Evolutionary conservation across 53 echinoderm and acorn worm genomes (phyloP), one percentile per base, ranked within the genome.

Genomic region (Echinometra lucunter): DNA sequence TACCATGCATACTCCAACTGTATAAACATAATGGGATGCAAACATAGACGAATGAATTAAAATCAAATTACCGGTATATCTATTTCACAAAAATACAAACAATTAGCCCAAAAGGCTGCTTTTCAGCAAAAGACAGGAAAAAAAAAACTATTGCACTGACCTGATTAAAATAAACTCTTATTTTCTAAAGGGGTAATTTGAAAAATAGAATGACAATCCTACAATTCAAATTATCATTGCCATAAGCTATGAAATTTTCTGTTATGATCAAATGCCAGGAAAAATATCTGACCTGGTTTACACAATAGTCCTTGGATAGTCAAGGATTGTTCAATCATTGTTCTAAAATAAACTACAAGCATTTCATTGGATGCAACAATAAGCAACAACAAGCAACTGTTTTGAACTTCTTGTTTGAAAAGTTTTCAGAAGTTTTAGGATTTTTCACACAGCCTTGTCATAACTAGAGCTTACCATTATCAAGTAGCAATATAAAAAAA

Each of bases 261-360:
- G 78, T 42, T 21, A 21, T 28, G 28, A 47, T 27, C n/a, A 11
- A 85, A 85, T 85, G 47, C 45, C n/a, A 45, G n/a, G 28, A 49
- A 10, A 44, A 6, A 6, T 85, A 25, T 85, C 81, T 85, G 85
- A 85, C 85, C 85, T 85, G n/a, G 45, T 47, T n/a, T 28, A 6
- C 13, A 49, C 85, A 45, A 85, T 28, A 49, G 27, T 2, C 17
- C n/a, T 45, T 40, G 47, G 18, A n/a, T 85, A 28, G 47, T 11
- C 85, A 45, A 85, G 85, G 85, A 85, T 85, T 47, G n/a, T 85
- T 11, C 85, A 45, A 85, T 47, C 49, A 85, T 85, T 47, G n/a
- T 85, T 85, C 0, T n/a, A 28, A 30, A 27, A 85, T 85, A 85
- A 85, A 85, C 85, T n/a, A 49, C 82, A 45, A 45, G 15, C 25